Evolutionary conservation across 2,888 invertebrate species (phyloP).

Genomic region (Apocheima hispidaria): DNA sequence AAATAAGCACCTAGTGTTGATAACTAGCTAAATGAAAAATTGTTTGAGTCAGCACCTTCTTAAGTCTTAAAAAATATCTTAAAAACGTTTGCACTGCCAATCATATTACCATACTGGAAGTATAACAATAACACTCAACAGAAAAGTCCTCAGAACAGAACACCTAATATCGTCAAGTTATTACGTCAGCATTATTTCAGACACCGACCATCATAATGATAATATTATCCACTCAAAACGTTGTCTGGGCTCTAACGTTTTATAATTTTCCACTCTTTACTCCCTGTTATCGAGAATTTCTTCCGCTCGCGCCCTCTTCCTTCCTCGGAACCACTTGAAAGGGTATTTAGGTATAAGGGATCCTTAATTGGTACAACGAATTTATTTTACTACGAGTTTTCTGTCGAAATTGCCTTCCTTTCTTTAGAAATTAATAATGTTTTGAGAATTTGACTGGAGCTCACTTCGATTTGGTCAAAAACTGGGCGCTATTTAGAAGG

Average conservation of each 20-base stretch:
- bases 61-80: conserved; percentile 3
- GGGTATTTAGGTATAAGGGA: conserved; percentile 80
- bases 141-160: conserved; percentile 30
- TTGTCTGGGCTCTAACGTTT: conserved; percentile 71
- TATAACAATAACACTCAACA: conserved; percentile 29
- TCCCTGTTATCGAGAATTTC: conserved; percentile 79
- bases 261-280: conserved; percentile 78
- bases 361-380: conserved; percentile 79
- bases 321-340: conserved; percentile 76
- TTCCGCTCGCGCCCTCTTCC: conserved; percentile 79
- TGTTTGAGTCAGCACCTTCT: neutral
- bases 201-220: conserved; percentile 62
- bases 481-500: conserved; percentile 30
- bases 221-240: conserved; percentile 65
- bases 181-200: conserved; percentile 53
- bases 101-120: conserved; percentile 17
- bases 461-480: conserved; percentile 35
- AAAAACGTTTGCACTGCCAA: conserved; percentile 6
- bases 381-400: conserved; percentile 71
- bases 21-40: neutral
- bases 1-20: neutral
- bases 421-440: conserved; percentile 49
- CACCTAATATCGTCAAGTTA: conserved; percentile 40
- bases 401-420: conserved; percentile 54
- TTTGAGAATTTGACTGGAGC: conserved; percentile 40